Evolutionary conservation across 92 coral and sea anemone species (phyloP), one percentile per base, ranked within the genome.

Genomic region (Diadumene lineata): DNA sequence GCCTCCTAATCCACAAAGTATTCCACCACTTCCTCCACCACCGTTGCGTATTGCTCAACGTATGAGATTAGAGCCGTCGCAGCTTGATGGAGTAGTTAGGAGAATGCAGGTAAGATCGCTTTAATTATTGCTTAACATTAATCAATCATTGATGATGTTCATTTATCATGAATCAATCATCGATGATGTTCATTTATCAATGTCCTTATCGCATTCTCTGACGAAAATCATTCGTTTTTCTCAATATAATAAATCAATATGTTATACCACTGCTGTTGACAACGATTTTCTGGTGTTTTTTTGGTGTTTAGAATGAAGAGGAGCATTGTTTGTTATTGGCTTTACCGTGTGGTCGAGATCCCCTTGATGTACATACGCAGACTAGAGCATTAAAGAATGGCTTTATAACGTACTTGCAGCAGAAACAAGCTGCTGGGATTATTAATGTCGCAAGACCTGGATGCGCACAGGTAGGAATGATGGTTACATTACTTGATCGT

Each of bases 331-430:
- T 94, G 64, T 64, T 94, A 65, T 79, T 94, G 15, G 98, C 98
- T 11, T 66, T 94, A 21, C 98, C 98, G 0, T 94, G 98, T 72
- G 98, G 98, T n/a, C 84, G 98, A 58, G 98, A 94, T 69, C 98
- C 98, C 13, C 83, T 94, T 11, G 98, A 94, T 31, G 98, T 94
- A 19, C 98, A 94, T 62, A 82, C 93, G 57, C 98, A 94, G 64
- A 94, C 98, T 26, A 84, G 98, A 31, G 98, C 98, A 26, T 82
- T 94, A 61, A 94, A 92, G 81, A 94, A 85, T 66, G 98, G 98
- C 43, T 94, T 91, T 61, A 94, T 94, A 44, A 89, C 88, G 72
- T 94, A 94, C 78, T 69, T 94, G 31, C 98, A 94, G 61, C 97
- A 91, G 72, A 94, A 94, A 55, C 98, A 91, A 77, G 98, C 98